These are phyloP conservation scores for Dasysyrphus tricinctus DNA, from an alignment of 2,888 invertebrate species.

Conservation along the genomic window DNA sequence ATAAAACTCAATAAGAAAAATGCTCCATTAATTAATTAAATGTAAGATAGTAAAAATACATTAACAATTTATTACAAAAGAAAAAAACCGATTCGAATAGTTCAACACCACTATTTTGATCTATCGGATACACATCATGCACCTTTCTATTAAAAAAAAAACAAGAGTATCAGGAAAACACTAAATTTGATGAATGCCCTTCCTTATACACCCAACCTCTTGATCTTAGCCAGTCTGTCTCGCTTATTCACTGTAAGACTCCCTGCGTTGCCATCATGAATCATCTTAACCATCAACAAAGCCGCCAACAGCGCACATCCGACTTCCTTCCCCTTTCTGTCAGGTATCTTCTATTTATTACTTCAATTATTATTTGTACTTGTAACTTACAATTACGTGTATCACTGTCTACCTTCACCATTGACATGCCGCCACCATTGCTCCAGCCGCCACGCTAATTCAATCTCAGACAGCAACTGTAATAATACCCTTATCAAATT, in stretches of 20 bases:
- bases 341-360: constrained; percentile 28
- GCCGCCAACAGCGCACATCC: constrained; percentile 20
- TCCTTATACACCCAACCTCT: constrained; percentile 5
- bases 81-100: not conserved
- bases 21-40: not conserved
- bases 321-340: constrained; percentile 20
- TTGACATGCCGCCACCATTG: not conserved
- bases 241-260: not conserved
- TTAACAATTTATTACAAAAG: not conserved
- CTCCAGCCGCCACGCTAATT: constrained; percentile 8
- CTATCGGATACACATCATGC: constrained; percentile 1
- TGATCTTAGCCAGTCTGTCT: not conserved
- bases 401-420: constrained; percentile 22
- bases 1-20: not conserved
- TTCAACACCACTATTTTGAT: constrained; percentile 11
- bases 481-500: constrained; percentile 46
- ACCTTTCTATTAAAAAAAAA: constrained; percentile 24
- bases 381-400: constrained; percentile 33
- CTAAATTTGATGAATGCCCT: constrained; percentile 23
- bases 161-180: constrained; percentile 8
- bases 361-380: constrained; percentile 32
- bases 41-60: not conserved
- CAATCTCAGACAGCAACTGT: constrained; percentile 35
- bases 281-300: constrained; percentile 21
- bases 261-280: constrained; percentile 6